Evolutionary conservation across 2,888 invertebrate genomes (phyloP).

Genomic region (Thera obeliscata): DNA sequence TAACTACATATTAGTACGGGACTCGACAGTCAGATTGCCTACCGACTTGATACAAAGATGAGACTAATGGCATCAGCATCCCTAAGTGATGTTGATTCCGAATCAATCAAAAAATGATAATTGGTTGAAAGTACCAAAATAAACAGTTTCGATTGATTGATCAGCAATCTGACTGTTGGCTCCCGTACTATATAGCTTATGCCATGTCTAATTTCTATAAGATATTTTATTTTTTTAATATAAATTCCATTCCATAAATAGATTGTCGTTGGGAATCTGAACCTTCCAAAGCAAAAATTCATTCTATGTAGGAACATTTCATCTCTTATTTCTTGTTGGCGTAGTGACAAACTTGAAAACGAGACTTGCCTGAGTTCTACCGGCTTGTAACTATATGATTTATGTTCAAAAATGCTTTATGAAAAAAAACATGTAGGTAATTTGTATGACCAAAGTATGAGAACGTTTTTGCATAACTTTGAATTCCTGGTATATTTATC

Average conservation of each 20-base stretch:
- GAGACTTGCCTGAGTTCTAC: background rate
- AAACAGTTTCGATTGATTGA: too few species aligned
- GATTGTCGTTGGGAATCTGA: background rate
- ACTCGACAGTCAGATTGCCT: too few species aligned
- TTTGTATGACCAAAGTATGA: background rate
- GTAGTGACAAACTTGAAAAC: background rate
- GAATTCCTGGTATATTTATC: slow-evolving; percentile 13
- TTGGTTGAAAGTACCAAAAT: too few species aligned
- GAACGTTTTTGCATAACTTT: slow-evolving; percentile 10
- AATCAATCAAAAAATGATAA: too few species aligned
- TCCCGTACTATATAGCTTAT: too few species aligned
- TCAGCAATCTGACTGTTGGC: too few species aligned
- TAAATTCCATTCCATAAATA: slow-evolving; percentile 18
- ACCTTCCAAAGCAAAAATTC: background rate
- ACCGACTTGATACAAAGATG: too few species aligned
- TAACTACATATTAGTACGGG: too few species aligned
- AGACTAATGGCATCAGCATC: too few species aligned
- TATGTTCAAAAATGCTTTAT: background rate
- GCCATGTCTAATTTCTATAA: too few species aligned
- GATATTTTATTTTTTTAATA: background rate
- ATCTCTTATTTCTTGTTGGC: slow-evolving; percentile 21
- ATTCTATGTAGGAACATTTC: background rate
- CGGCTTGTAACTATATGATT: background rate
- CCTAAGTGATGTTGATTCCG: too few species aligned
- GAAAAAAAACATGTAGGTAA: background rate